These are phyloP conservation scores for Trimorus sp. DNA, from an alignment of 2,888 invertebrate species.

Conservation along the genomic window DNA sequence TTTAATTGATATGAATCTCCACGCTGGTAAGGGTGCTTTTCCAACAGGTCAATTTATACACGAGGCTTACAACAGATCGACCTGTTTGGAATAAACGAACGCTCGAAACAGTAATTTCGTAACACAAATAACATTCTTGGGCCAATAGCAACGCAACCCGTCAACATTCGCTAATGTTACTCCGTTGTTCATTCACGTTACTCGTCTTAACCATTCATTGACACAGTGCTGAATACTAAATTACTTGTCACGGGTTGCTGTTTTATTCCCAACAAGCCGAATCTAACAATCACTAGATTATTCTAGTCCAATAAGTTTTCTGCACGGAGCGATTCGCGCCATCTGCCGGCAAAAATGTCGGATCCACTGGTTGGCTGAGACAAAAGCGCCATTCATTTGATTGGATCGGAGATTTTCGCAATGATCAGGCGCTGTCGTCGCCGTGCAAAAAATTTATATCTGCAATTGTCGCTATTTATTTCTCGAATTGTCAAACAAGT, in stretches of 20 bases:
- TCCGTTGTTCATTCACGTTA: background rate
- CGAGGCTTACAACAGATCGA: slow-evolving; percentile 9
- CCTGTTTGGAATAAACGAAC: slow-evolving; percentile 26
- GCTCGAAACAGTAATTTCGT: slow-evolving; percentile 9
- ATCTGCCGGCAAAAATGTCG: background rate
- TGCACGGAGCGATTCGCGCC: background rate
- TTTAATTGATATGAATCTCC: slow-evolving; percentile 40
- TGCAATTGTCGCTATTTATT: no score
- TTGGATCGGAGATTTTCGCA: no score
- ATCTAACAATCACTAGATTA: slow-evolving; percentile 18
- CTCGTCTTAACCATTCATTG: background rate
- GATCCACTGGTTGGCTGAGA: background rate
- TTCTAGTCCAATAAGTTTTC: slow-evolving; percentile 32
- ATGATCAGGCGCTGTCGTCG: no score
- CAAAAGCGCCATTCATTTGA: background rate
- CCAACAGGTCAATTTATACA: slow-evolving; percentile 9
- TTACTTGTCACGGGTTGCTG: slow-evolving; percentile 24
- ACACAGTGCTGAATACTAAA: background rate
- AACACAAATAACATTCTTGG: background rate
- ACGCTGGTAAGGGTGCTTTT: slow-evolving; percentile 19
- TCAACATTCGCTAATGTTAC: slow-evolving; percentile 34
- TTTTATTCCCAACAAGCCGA: slow-evolving; percentile 29
- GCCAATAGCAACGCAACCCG: slow-evolving; percentile 5
- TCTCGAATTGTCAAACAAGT: no score
- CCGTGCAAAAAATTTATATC: no score